Evolutionary conservation across 2,113 vertebrate genomes (phyloP), one percentile per base, ranked within the genome.

Genomic region (Hydropotes inermis): DNA sequence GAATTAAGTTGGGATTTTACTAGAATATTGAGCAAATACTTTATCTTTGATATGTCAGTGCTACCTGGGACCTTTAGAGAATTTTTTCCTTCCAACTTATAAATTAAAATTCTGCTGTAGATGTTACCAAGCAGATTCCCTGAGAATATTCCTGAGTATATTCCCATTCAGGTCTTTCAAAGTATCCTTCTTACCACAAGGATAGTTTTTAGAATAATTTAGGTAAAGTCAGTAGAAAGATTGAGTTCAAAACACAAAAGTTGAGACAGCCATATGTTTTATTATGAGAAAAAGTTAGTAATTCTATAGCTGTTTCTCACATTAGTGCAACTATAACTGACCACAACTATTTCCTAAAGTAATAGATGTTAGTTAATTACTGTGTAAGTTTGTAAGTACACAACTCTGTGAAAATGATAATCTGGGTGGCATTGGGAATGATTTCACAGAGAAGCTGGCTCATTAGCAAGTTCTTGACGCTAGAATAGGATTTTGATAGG

Each of bases 1-100:
- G 76, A 91, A 82, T 93, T 94, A 93, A 96, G 95, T 79, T 96
- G 67, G 81, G 36, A 87, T 95, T 98, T 96, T 94, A 93, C n/a
- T 58, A 92, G 79, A 58, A 85, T 81, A 67, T 76, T 94, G 58
- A 94, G 60, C 89, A 97, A 96, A 93, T 16, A 93, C 23, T 87
- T 91, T 47, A 96, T 92, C 55, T 94, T 85, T 89, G 50, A 67
- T 87, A 89, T 87, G 55, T 50, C 95, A 97, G 47, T 1, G 23
- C 74, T 95, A 96, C 83, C 9, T 60, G 6, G 54, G 7, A 97
- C 6, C 11, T n/a, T 67, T 12, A 89, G 70, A 89, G 12, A 33
- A 30, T 55, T 79, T 95, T 91, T 92, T 85, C 3, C 16, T 91
- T 91, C 7, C 14, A 95, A 79, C 55, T 97, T 91, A 58, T 83